Percentiles rank a stretch among this genome's conserved stretches.
These are phyloP conservation scores for Temnothorax longispinosus DNA, from an alignment of 1,140 invertebrate species.

Conservation along the genomic window DNA sequence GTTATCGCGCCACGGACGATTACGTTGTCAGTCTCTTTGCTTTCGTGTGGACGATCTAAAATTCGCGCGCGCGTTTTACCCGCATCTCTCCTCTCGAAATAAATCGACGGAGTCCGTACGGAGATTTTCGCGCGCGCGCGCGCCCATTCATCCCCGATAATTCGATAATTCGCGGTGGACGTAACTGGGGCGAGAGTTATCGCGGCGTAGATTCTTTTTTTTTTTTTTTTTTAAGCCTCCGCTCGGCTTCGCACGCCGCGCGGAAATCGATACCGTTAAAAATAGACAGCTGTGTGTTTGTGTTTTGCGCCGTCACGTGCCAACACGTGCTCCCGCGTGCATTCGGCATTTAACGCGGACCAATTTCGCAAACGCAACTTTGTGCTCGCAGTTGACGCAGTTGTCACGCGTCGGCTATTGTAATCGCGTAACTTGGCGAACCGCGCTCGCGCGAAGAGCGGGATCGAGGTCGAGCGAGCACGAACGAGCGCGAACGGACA, in stretches of 20 bases:
- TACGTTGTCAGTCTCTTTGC: neutral
- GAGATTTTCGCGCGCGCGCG: neutral
- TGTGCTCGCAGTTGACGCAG: neutral
- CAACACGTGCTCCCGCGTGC: neutral
- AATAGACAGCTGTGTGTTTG: neutral
- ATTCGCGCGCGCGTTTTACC: neutral
- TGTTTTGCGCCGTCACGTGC: no score
- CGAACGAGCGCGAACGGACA: neutral
- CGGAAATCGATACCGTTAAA: conserved; percentile 23
- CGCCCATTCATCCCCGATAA: neutral
- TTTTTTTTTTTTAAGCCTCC: neutral
- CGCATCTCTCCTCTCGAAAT: neutral
- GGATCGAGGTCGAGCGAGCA: neutral
- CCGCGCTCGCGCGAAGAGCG: neutral
- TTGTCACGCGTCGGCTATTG: neutral
- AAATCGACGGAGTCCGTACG: neutral
- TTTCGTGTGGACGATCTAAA: neutral
- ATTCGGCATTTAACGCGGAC: neutral
- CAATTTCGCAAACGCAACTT: conserved; percentile 19
- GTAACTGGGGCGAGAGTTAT: conserved; percentile 23
- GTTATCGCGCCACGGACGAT: neutral
- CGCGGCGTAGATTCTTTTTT: neutral
- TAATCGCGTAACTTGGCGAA: neutral
- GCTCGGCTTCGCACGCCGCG: neutral
- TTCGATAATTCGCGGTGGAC: neutral